Percentiles rank a stretch among this genome's conserved stretches.
These are phyloP conservation scores for Aegithalos caudatus DNA, from an alignment of 2,113 vertebrate genomes.

Conservation along the genomic window DNA sequence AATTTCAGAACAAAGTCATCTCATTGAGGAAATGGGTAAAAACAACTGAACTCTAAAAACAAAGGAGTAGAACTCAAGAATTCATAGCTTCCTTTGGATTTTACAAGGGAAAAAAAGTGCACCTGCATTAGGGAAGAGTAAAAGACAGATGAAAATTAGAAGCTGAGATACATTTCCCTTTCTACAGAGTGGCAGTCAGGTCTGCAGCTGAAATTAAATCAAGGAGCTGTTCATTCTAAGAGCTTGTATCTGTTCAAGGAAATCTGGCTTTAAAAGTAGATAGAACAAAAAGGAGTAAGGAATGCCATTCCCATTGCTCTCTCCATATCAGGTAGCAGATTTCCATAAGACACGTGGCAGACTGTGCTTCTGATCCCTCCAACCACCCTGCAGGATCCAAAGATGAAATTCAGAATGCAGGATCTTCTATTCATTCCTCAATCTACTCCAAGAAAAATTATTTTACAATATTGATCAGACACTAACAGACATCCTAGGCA, in stretches of 20 bases:
- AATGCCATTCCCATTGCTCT: not conserved
- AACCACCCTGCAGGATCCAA: not conserved
- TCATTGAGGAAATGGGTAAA: not conserved
- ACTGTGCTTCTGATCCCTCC: not conserved
- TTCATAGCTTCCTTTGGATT: not conserved
- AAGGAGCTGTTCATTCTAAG: not conserved
- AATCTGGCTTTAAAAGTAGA: not conserved
- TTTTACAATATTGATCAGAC: not conserved
- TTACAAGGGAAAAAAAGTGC: not conserved
- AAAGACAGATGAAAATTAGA: not conserved
- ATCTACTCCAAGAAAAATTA: not conserved
- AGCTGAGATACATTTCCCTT: not conserved
- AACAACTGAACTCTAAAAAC: not conserved
- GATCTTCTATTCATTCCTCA: not conserved
- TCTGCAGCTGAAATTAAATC: not conserved
- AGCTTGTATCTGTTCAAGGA: not conserved
- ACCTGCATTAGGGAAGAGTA: not conserved
- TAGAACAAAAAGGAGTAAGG: not conserved
- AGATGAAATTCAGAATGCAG: not conserved
- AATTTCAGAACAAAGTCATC: not conserved
- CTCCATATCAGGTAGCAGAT: not conserved
- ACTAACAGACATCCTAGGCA: not conserved
- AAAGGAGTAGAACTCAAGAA: not conserved
- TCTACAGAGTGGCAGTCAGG: not conserved
- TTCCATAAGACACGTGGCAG: not conserved